Conservation (phyloP, 2,888 invertebrate genomes). For the Watsonalla binaria region DNA sequence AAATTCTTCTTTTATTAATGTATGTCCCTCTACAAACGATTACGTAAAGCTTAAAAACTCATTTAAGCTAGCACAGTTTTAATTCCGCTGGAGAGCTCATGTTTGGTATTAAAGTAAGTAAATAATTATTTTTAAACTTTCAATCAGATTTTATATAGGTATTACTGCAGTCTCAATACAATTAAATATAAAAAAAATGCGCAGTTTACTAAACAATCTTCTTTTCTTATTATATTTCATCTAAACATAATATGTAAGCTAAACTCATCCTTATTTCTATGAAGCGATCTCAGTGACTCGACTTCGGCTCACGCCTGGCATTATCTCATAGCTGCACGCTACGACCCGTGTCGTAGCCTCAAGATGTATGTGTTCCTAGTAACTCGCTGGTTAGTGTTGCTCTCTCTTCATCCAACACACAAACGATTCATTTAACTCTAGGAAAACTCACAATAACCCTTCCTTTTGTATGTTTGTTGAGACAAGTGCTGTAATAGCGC, state of each 20-base stretch:
- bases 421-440: not conserved
- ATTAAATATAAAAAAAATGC: too few relatives aligned
- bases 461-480: not conserved
- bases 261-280: conserved; percentile 6
- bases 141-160: too few relatives aligned
- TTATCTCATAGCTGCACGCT: conserved; percentile 16
- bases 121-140: too few relatives aligned
- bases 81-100: too few relatives aligned
- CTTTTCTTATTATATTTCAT: too few relatives aligned
- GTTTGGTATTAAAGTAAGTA: too few relatives aligned
- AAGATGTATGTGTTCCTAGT: conserved; percentile 54
- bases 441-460: not conserved
- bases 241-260: conserved; percentile 6
- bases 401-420: conserved; percentile 32
- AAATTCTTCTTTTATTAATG: too few relatives aligned
- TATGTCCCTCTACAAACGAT: too few relatives aligned
- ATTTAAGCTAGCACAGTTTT: too few relatives aligned
- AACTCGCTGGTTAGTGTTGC: conserved; percentile 58
- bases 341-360: conserved; percentile 15
- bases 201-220: too few relatives aligned
- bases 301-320: conserved; percentile 12
- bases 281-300: conserved; percentile 13
- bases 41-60: too few relatives aligned
- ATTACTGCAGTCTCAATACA: too few relatives aligned
- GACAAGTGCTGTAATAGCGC: not conserved